Evolutionary conservation across 1,140 invertebrate species (phyloP), one percentile per base, ranked within the genome.

Genomic region (Drosophila athabasca): DNA sequence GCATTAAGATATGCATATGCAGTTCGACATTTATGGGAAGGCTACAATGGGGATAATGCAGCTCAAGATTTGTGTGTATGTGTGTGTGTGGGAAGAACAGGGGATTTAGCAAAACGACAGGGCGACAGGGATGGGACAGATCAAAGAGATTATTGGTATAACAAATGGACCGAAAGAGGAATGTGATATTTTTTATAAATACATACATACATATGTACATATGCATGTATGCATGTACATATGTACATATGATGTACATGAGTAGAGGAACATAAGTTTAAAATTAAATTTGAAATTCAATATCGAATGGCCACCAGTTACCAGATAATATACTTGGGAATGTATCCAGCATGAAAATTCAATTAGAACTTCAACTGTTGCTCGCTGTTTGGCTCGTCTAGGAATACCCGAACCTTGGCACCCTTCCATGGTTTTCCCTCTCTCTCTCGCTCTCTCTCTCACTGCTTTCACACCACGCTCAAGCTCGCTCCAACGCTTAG

Each of bases 1-100:
- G 78, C 52, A 87, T 82, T 87, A 82, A 87, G 66, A 78, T 74
- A 82, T 65, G 76, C 78, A 48, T 64, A 82, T 71, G 60, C 78
- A 62, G 58, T 65, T 70, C 67, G 78, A 78, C 82, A 70, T 57
- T 17, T 52, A 43, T 48, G 39, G 59, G 29, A 19, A 19, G 39
- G 31, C 52, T 59, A 55, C 53, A 64, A 57, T 58, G 61, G 60
- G 69, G 39, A 35, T 53, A 35, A 35, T 44, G 45, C 35, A 39
- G 59, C 51, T 39, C 45, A 35, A 31, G 53, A 24, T 17, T 59
- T 55, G 17, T 17, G 52, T 54, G 22, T 2, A 15, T 55, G 19
- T 22, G 43, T 24, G 15, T 35, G 4, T 3, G 8, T 17, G 39
- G 39, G 17, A 13, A 8, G 35, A 48, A 1, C 17, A 19, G 11